phyloP scores from a whole-genome alignment of 2,797 vertebrate species.

The Sphenopsis melanotis region DNA sequence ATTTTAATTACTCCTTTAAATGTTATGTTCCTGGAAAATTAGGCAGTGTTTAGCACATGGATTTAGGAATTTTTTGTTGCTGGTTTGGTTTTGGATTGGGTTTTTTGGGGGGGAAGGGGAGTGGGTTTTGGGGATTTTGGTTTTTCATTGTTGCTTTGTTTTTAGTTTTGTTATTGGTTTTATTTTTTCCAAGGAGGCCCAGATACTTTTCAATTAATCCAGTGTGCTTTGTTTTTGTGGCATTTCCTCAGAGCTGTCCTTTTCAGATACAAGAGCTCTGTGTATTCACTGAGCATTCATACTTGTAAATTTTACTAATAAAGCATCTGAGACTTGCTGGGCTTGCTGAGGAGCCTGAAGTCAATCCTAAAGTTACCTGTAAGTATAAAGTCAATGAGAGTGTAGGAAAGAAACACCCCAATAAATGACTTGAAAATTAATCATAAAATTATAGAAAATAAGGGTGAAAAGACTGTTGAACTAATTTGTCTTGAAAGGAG shows the following conservation, averaged over 20 bases:
- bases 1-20: background rate
- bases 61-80: background rate
- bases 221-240: background rate
- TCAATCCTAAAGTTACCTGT: background rate
- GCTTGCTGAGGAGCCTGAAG: background rate
- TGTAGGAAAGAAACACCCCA: background rate
- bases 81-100: background rate
- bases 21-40: background rate
- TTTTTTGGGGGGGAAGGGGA: rapidly evolving
- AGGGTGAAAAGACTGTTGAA: background rate
- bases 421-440: background rate
- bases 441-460: background rate
- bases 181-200: background rate
- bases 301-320: background rate
- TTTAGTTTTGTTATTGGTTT: background rate
- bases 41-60: background rate
- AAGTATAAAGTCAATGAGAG: background rate
- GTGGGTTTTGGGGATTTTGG: rapidly evolving
- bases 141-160: background rate
- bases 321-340: background rate
- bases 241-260: background rate
- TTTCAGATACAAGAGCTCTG: background rate
- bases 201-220: background rate
- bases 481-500: background rate
- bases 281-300: background rate